Evolutionary conservation across 2,888 invertebrate species (phyloP).

Genomic region (Pachliopta kotzebuea): DNA sequence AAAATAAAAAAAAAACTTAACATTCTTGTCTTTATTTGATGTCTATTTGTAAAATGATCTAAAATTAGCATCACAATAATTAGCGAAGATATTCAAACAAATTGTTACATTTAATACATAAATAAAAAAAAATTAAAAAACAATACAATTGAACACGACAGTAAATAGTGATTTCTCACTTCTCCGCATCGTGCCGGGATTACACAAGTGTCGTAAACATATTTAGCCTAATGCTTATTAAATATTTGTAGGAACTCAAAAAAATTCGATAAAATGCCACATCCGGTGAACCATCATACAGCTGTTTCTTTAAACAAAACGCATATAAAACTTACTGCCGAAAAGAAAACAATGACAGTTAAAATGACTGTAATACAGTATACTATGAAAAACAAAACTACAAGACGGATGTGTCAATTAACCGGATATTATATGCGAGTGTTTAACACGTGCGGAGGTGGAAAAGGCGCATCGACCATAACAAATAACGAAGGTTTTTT

Average conservation of each 20-base stretch:
- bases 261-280: slow-evolving; percentile 28
- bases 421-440: too few species aligned
- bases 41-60: slow-evolving; percentile 71
- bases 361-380: too few species aligned
- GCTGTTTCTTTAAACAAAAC: not conserved
- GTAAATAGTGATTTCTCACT: not conserved
- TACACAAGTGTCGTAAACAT: not conserved
- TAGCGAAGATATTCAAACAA: slow-evolving; percentile 58
- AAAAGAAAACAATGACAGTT: not conserved
- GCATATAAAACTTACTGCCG: not conserved
- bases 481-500: too few species aligned
- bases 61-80: slow-evolving; percentile 76
- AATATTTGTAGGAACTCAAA: slow-evolving; percentile 39
- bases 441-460: too few species aligned
- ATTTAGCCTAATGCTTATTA: slow-evolving; percentile 12
- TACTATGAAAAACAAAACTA: too few species aligned
- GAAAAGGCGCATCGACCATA: too few species aligned
- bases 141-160: slow-evolving; percentile 32
- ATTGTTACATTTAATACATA: slow-evolving; percentile 48
- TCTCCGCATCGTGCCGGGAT: not conserved
- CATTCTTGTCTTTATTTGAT: slow-evolving; percentile 72
- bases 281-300: not conserved
- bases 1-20: slow-evolving; percentile 58
- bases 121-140: slow-evolving; percentile 48
- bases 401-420: too few species aligned